Percentiles rank a stretch among this genome's conserved stretches.
These are phyloP conservation scores for Hippopotamyrus pictus DNA, from an alignment of 2,797 vertebrate genomes.

Conservation along the genomic window DNA sequence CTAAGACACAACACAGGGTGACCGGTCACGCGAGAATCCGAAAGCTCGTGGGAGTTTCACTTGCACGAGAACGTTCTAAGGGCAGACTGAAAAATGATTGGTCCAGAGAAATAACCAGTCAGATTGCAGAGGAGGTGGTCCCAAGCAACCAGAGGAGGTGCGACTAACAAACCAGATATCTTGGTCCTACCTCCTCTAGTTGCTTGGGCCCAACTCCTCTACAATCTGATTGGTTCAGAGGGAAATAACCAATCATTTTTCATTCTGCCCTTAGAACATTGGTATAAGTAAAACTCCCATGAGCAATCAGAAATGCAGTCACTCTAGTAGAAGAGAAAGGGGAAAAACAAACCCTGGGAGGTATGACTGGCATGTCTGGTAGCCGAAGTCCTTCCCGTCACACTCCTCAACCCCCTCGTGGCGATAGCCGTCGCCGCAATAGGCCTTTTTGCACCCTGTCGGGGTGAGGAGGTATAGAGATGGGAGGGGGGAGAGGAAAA, in stretches of 20 bases:
- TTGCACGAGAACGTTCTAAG: not conserved
- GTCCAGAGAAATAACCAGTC: not conserved
- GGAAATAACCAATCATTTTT: not conserved
- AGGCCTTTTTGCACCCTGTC: conserved; percentile 64
- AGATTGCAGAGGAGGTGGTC: not conserved
- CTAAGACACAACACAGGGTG: conserved; percentile 42
- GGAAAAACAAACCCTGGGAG: conserved; percentile 63
- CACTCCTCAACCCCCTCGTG: conserved; percentile 67
- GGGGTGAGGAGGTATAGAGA: not conserved
- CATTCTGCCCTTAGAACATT: not conserved
- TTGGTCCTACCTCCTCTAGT: not conserved
- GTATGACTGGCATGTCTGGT: conserved; percentile 68
- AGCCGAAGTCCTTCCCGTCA: conserved; percentile 69
- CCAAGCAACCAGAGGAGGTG: not conserved
- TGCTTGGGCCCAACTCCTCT: not conserved
- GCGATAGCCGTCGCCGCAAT: conserved; percentile 68
- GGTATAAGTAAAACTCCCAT: not conserved
- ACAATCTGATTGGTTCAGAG: not conserved
- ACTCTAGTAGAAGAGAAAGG: not conserved
- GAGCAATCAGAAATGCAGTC: not conserved
- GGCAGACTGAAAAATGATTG: not conserved
- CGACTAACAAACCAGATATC: not conserved
- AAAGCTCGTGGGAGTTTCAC: not conserved
- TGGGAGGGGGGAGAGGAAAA: not conserved
- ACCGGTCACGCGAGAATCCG: not conserved